Base-by-base conservation (phyloP, 2,888 invertebrate species). In the Onchidella celtica region DNA sequence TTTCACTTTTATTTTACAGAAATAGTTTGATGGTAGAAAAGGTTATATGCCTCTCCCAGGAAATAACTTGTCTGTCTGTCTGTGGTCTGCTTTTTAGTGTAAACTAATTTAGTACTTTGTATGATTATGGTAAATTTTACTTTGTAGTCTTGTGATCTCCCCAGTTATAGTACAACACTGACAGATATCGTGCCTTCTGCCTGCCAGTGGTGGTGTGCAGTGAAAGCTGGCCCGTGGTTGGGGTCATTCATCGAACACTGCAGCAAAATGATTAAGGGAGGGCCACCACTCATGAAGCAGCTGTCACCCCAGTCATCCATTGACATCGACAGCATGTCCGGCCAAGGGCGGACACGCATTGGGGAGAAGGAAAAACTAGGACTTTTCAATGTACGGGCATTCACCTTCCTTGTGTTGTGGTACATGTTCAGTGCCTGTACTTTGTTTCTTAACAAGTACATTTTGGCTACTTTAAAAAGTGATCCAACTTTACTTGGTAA, bases 361-460 rank as follows among this genome's bases (percentile, higher is more conserved):
- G 83, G 72, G 29, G 89, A 90, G 9, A 83, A 86, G 34, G 88
- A 90, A 76, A 89, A 88, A 66, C 76, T 86, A 32, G 92, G 92
- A 6, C 80, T 93, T 66, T 83, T 87, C 38, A 90, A 89, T 79
- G 77, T 88, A 0, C 73, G 91, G 40, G 92, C 92, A 1, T 87
- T 92, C 63, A 70, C 88, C 3, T 90, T 92, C 75, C 88, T 93
- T 3, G 80, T 95, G 73, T 92, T 96, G 83, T 96, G 96, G 96
- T 96, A 96, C 90, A 94, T 96, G 90, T 96, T 96, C 92, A 96
- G 96, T 92, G 96, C 95, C 11, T 96, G 95, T 91, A 96, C 96
- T 1, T 93, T 96, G 74, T 96, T 96, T 92, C 94, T 96, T 83
- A 96, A 96, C 93, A 96, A 96, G 91, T 96, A 96, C 91, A 96